Evolutionary conservation across 2,888 invertebrate genomes (phyloP).

Genomic region (Mycogona germanica): DNA sequence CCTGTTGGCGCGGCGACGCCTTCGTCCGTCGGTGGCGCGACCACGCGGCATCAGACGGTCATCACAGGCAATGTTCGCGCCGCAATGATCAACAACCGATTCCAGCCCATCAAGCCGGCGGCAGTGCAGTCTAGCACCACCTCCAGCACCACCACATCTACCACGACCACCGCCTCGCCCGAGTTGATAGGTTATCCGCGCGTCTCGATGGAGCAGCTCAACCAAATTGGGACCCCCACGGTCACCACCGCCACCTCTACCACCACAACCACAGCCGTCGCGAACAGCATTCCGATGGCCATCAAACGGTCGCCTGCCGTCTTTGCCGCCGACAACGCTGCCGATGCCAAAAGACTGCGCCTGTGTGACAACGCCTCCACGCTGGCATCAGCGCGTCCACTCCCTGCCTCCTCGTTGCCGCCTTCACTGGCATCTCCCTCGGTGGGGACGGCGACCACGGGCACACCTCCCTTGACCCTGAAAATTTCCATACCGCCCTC

Average conservation of each 20-base stretch:
- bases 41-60: too few species aligned
- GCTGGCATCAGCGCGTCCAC: too few species aligned
- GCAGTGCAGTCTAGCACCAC: background rate
- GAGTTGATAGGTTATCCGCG: constrained; percentile 23
- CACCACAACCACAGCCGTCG: constrained; percentile 4
- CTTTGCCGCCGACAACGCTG: background rate
- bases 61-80: constrained; percentile 9
- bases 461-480: too few species aligned
- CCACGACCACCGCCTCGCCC: constrained; percentile 7
- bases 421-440: too few species aligned
- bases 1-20: background rate
- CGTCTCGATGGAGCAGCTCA: constrained; percentile 23
- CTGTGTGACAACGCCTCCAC: too few species aligned
- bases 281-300: background rate
- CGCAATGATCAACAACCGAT: background rate
- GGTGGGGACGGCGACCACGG: too few species aligned
- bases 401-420: too few species aligned
- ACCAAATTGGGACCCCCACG: constrained; percentile 12
- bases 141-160: background rate
- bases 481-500: too few species aligned
- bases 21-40: background rate
- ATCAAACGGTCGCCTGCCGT: background rate
- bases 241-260: background rate
- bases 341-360: too few species aligned
- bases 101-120: constrained; percentile 1